These are phyloP conservation scores for Neolamprologus cancellatus DNA, from an alignment of 2,113 vertebrate genomes.

Conservation along the genomic window DNA sequence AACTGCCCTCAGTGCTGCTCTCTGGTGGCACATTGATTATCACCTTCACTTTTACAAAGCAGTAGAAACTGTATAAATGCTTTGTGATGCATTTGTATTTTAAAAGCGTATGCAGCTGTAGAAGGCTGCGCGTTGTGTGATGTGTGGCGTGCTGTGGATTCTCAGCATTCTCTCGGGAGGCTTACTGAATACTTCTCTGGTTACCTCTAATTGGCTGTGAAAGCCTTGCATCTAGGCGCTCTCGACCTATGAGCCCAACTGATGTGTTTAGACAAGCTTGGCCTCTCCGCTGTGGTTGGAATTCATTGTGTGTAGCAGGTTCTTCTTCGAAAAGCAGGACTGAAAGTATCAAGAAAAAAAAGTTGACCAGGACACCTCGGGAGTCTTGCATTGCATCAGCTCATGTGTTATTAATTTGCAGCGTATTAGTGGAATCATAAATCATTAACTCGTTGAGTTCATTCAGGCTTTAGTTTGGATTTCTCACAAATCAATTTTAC, in stretches of 20 bases:
- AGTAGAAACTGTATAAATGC: background rate
- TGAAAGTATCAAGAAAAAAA: background rate
- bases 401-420: background rate
- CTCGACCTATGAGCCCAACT: constrained; percentile 26
- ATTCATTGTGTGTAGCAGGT: background rate
- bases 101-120: background rate
- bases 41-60: background rate
- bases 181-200: constrained; percentile 35
- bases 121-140: background rate
- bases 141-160: constrained; percentile 21
- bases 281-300: background rate
- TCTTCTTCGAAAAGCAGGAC: background rate
- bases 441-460: background rate
- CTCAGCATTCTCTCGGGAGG: constrained; percentile 29
- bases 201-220: constrained; percentile 40
- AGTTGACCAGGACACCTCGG: background rate
- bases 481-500: background rate
- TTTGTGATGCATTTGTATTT: background rate
- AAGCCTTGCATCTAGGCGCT: background rate
- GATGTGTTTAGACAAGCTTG: background rate
- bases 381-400: background rate
- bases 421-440: background rate
- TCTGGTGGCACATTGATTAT: background rate
- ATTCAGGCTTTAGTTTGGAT: background rate
- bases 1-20: background rate